Evolutionary conservation across 2,888 invertebrate species (phyloP), one percentile per base, ranked within the genome.

Genomic region (Philonicus albiceps): DNA sequence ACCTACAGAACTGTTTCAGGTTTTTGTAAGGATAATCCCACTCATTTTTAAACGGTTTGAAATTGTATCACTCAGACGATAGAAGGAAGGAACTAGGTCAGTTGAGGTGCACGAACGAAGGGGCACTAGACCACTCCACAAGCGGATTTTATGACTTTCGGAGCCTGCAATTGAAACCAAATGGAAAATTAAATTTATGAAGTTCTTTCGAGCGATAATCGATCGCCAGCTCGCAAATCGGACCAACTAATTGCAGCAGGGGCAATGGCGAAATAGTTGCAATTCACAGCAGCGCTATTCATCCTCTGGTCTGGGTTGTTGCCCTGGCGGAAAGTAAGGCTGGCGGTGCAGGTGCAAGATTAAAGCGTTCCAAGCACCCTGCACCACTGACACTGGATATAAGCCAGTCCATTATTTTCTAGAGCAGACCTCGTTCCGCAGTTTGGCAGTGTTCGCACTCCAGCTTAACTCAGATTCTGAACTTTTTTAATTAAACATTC

Each of bases 171-270:
- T 53, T 80, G 80, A 80, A 80, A 55, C 53, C 27, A 31, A 80
- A 80, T 80, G 80, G 80, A 53, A 53, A 80, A 80, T 80, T 55
- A 80, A 80, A 80, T 80, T 80, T 80, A 80, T 80, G 80, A 80
- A 80, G 80, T 80, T 80, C 80, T 80, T 80, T 80, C 19, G 30
- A 80, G 53, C 53, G 80, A 53, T 53, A 80, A 80, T 80, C 53
- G 80, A n/a, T 53, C 22, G 30, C 49, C 49, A 19, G 31, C 80
- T 53, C 80, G 27, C 80, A 53, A 49, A 16, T 1, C 73, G 13
- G 73, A 13, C 19, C 13, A 80, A 80, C 80, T 80, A 53, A 80
- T 80, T 80, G 80, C 53, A 49, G 49, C 49, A n/a, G 49, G n/a
- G 49, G 49, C n/a, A 80, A 4, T 19, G 30, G 22, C 30, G 27